Conservation (phyloP, 2,888 invertebrate genomes). For the Fabriciana adippe region DNA sequence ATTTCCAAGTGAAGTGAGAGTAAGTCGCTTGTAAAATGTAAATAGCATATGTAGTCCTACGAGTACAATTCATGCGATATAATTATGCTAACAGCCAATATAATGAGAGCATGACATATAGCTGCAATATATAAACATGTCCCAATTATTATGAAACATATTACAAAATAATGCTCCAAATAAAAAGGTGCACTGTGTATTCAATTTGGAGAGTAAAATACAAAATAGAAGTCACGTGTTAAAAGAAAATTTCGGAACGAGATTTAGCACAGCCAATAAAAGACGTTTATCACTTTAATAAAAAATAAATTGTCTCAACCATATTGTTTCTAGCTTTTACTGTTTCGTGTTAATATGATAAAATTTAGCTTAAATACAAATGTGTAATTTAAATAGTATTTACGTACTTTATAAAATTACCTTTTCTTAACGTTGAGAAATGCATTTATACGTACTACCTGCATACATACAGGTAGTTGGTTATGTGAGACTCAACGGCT, state of each 20-base stretch:
- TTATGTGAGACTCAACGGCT: too few species aligned
- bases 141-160: conserved; percentile 1
- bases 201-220: not conserved
- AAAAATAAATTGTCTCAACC: conserved; percentile 22
- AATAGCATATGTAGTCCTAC: conserved; percentile 4
- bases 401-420: too few species aligned
- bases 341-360: not conserved
- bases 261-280: conserved; percentile 23
- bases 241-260: not conserved
- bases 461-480: too few species aligned
- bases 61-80: conserved; percentile 12
- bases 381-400: not conserved
- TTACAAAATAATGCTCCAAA: not conserved
- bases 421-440: too few species aligned
- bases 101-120: not conserved
- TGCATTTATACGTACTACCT: too few species aligned
- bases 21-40: conserved; percentile 2
- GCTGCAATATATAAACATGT: not conserved
- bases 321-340: not conserved
- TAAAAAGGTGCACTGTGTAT: not conserved
- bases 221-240: conserved; percentile 7
- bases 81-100: conserved; percentile 19
- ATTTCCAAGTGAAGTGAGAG: too few species aligned
- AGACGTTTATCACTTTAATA: conserved; percentile 33
- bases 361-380: not conserved